A percentile compares a stretch with the other conserved stretches of the same genome.
phyloP scores from a whole-genome alignment of 2,797 vertebrate species.

The Diglossa cyanea region DNA sequence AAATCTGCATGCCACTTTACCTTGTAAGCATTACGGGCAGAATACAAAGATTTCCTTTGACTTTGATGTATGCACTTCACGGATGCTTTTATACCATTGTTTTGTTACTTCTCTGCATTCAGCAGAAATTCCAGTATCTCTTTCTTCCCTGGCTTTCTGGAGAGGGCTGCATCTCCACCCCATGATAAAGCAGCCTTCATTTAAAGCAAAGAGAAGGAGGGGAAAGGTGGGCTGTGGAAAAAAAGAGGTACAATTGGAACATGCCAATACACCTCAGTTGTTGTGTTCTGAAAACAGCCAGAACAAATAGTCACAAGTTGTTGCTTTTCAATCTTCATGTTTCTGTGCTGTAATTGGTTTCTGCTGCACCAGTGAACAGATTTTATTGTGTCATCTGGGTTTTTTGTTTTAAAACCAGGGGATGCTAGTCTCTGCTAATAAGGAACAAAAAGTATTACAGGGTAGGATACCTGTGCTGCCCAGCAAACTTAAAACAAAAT shows the following conservation, averaged over 20 bases:
- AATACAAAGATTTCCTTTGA: slow-evolving; percentile 76
- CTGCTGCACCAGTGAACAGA: neutral
- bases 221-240: neutral
- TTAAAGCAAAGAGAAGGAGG: neutral
- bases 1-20: slow-evolving; percentile 83
- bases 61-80: slow-evolving; percentile 74
- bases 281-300: neutral
- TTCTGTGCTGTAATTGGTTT: neutral
- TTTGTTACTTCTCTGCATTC: slow-evolving; percentile 47
- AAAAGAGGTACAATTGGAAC: neutral
- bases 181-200: neutral
- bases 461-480: neutral
- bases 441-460: neutral
- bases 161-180: neutral
- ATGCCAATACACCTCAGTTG: neutral
- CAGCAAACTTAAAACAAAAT: neutral
- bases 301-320: slow-evolving; percentile 10
- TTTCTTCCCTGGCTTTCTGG: slow-evolving; percentile 22
- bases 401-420: neutral
- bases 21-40: slow-evolving; percentile 71
- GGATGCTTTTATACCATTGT: slow-evolving; percentile 55
- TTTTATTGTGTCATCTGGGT: neutral
- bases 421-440: neutral
- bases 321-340: neutral
- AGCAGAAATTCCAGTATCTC: slow-evolving; percentile 28